A percentile compares a stretch with the other conserved stretches of the same genome.
Evolutionary conservation across 1,140 invertebrate species (phyloP).

Genomic region (Dendroctonus ponderosae): DNA sequence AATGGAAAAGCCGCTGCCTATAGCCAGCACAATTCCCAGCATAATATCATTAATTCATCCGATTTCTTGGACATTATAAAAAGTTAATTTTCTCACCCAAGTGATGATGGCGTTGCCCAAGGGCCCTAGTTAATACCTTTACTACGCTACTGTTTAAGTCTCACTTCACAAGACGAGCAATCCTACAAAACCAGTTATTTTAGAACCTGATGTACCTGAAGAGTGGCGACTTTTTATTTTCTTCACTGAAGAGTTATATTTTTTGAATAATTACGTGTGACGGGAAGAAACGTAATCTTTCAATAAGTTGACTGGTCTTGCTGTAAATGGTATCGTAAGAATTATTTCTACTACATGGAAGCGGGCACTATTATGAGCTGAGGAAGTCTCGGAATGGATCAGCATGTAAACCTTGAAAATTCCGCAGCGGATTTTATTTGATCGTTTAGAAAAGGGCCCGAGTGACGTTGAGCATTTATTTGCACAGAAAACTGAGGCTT

Average conservation of each 20-base stretch:
- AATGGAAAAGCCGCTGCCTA: too few species aligned
- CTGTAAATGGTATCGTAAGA: conserved; percentile 5
- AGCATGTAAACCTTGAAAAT: too few species aligned
- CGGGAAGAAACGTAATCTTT: conserved; percentile 11
- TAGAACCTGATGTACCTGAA: conserved; percentile 16
- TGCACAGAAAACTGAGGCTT: too few species aligned
- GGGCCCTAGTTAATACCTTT: not conserved
- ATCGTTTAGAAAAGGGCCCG: too few species aligned
- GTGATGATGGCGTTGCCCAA: too few species aligned
- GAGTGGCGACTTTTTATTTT: conserved; percentile 17
- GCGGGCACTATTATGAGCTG: not conserved
- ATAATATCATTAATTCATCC: too few species aligned
- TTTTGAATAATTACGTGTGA: conserved; percentile 22
- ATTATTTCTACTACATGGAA: conserved; percentile 4
- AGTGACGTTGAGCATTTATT: too few species aligned
- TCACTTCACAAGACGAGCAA: conserved; percentile 16
- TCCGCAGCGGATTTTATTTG: too few species aligned
- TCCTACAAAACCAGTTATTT: conserved; percentile 13
- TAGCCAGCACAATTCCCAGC: too few species aligned
- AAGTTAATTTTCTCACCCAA: too few species aligned
- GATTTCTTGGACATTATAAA: too few species aligned
- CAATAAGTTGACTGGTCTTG: conserved; percentile 6
- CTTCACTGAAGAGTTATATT: conserved; percentile 8
- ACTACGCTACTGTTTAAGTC: conserved; percentile 16
- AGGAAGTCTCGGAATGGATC: too few species aligned